Percentiles rank a stretch among this genome's conserved stretches.
Evolutionary conservation across 2,797 vertebrate genomes (phyloP).

Genomic region (Megalops cyprinoides): DNA sequence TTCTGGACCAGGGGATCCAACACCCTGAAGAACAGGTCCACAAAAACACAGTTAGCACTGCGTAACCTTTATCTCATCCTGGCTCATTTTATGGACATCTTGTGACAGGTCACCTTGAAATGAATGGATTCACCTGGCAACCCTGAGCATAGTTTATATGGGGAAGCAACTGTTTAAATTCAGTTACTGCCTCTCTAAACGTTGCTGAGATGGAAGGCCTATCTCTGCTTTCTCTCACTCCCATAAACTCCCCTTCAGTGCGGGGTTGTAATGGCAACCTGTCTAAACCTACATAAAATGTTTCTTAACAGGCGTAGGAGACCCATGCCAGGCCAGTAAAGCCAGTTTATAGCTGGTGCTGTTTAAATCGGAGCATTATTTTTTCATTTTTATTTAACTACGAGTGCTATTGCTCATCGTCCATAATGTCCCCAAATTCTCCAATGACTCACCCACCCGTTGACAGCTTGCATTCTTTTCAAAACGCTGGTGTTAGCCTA

Average conservation of each 20-base stretch:
- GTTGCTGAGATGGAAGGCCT: constrained; percentile 41
- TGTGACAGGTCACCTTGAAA: not conserved
- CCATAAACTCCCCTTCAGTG: constrained; percentile 50
- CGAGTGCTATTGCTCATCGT: no score
- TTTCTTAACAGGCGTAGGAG: constrained; percentile 48
- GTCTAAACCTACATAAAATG: constrained; percentile 46
- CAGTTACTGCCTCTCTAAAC: not conserved
- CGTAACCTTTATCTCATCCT: not conserved
- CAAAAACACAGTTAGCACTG: not conserved
- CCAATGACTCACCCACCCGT: no score
- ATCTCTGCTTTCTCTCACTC: constrained; percentile 38
- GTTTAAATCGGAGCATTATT: constrained; percentile 57
- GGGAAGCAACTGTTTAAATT: not conserved
- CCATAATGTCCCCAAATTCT: no score
- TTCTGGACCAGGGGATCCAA: no score
- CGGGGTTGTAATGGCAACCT: constrained; percentile 44
- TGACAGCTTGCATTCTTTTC: no score
- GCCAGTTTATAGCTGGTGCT: constrained; percentile 36
- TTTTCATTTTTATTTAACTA: constrained; percentile 56
- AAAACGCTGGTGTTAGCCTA: no score
- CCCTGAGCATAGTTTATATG: not conserved
- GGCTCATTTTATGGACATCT: not conserved
- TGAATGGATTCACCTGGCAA: not conserved
- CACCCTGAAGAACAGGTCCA: no score
- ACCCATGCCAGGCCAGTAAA: constrained; percentile 42